phyloP scores from a whole-genome alignment of 2,113 vertebrate genomes.

The Catharus minimus region DNA sequence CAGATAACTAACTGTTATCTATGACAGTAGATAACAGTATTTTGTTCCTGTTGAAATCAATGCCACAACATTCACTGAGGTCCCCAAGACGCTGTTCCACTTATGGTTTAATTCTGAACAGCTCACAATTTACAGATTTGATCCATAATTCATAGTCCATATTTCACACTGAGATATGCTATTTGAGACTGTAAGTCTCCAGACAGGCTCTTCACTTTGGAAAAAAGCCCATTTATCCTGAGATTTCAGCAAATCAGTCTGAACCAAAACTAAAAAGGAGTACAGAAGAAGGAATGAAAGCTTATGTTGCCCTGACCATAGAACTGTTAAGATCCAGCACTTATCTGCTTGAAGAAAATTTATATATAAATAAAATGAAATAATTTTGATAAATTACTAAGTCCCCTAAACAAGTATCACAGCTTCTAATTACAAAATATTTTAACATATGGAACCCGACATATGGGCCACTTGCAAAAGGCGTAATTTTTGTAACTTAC shows the following conservation, averaged over 20 bases:
- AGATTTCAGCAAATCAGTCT: background rate
- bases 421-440: background rate
- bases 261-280: background rate
- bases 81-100: background rate
- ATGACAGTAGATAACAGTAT: background rate
- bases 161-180: background rate
- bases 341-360: background rate
- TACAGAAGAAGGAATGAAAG: background rate
- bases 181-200: background rate
- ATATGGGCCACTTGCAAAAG: background rate
- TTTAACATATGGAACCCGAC: background rate
- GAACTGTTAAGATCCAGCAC: background rate
- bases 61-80: background rate
- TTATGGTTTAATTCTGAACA: background rate
- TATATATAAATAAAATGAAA: background rate
- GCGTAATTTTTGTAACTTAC: background rate
- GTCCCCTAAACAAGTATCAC: background rate
- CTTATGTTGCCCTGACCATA: background rate
- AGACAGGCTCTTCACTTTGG: background rate
- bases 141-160: background rate
- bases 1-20: no score
- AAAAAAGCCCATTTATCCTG: background rate
- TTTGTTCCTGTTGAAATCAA: background rate
- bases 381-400: background rate
- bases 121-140: background rate